Evolutionary conservation across 2,888 invertebrate species (phyloP).

Genomic region (Drosophila colorata): DNA sequence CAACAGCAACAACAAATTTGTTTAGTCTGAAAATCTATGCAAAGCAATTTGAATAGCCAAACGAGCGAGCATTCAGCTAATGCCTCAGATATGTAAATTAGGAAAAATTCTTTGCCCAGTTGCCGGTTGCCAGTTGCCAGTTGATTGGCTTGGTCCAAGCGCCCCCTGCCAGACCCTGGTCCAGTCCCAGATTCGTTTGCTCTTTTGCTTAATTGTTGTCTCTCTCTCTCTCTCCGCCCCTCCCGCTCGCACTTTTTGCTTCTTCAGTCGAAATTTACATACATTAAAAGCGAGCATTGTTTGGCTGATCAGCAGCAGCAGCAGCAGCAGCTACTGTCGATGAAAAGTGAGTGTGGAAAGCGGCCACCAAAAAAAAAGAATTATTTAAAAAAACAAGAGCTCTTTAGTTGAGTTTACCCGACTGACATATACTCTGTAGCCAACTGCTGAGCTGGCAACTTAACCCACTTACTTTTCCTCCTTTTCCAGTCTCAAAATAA

Average conservation of each 20-base stretch:
- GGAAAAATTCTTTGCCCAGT: conserved; percentile 60
- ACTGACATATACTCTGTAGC: not conserved
- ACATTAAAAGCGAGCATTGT: conserved; percentile 57
- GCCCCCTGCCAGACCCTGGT: not conserved
- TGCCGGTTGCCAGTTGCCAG: conserved; percentile 32
- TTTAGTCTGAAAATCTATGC: conserved; percentile 70
- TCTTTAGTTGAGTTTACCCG: too few relatives aligned
- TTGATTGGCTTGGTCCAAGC: conserved; percentile 63
- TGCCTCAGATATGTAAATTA: conserved; percentile 77
- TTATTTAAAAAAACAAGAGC: not conserved
- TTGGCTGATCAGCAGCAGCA: conserved; percentile 26
- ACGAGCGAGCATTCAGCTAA: conserved; percentile 69
- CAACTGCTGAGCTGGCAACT: too few relatives aligned
- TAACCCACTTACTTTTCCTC: too few relatives aligned
- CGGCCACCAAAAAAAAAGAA: conserved; percentile 21
- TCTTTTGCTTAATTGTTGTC: conserved; percentile 64
- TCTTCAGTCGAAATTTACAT: conserved; percentile 61
- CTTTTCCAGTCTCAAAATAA: too few relatives aligned
- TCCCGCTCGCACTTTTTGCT: conserved; percentile 1
- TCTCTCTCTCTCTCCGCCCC: not conserved
- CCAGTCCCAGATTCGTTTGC: conserved; percentile 6
- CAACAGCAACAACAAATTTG: conserved; percentile 48
- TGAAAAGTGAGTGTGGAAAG: conserved; percentile 71
- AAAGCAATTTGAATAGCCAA: conserved; percentile 61
- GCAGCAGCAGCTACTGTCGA: conserved; percentile 45